Percentiles rank a stretch among this genome's conserved stretches.
phyloP scores from a whole-genome alignment of 1,140 invertebrate species.

The Tenebrio molitor region DNA sequence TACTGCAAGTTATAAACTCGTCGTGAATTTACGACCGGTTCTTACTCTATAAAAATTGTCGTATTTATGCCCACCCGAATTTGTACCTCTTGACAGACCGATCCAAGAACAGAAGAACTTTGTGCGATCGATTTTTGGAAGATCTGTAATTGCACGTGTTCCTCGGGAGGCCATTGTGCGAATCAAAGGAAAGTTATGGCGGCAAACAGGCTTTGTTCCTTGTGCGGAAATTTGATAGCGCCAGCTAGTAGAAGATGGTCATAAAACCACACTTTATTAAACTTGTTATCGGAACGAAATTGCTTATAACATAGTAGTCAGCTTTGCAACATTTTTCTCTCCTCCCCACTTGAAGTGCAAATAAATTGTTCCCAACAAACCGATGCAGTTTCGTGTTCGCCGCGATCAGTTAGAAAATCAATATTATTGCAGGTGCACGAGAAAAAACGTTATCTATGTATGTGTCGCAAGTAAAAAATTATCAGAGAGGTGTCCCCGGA shows the following conservation, averaged over 20 bases:
- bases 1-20: constrained; percentile 41
- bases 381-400: no score
- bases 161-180: neutral
- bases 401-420: no score
- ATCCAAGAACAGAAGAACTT: no score
- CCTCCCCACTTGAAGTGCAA: neutral
- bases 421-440: no score
- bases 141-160: no score
- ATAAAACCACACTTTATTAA: constrained; percentile 43
- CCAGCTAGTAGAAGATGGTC: neutral
- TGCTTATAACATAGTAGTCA: constrained; percentile 37
- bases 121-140: no score
- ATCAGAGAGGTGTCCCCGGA: neutral
- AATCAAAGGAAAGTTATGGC: neutral
- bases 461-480: neutral
- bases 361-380: no score
- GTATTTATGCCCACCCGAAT: constrained; percentile 42
- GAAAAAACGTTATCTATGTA: no score
- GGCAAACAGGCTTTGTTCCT: neutral
- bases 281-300: constrained; percentile 40
- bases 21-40: constrained; percentile 51
- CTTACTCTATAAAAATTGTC: constrained; percentile 47
- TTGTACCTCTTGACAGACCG: neutral
- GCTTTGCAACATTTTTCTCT: constrained; percentile 9
- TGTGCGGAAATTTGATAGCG: constrained; percentile 27